phyloP scores from a whole-genome alignment of 2,113 vertebrate genomes.

The Anguilla rostrata region DNA sequence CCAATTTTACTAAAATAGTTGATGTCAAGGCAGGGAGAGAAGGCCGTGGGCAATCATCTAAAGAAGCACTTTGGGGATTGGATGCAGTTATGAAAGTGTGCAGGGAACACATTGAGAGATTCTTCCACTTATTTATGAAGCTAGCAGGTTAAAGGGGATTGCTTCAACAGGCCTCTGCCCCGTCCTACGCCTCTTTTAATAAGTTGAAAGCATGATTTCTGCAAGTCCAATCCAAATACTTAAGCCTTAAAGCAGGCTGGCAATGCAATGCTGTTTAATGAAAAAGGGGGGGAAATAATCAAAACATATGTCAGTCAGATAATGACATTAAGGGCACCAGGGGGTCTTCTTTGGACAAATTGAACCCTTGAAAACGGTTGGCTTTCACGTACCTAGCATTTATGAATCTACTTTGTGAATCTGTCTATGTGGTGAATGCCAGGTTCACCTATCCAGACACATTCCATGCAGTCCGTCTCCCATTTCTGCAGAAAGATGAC shows the following conservation, averaged over 20 bases:
- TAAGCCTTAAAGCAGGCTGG: slow-evolving; percentile 2
- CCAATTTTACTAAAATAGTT: slow-evolving; percentile 11
- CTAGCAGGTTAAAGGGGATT: slow-evolving; percentile 13
- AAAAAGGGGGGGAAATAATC: background rate
- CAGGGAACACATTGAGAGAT: background rate
- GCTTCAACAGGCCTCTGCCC: background rate
- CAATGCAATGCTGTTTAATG: background rate
- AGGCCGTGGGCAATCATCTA: slow-evolving; percentile 9
- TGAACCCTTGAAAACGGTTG: background rate
- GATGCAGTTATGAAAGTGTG: slow-evolving; percentile 7
- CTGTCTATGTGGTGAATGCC: background rate
- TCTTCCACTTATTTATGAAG: background rate
- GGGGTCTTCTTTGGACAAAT: background rate
- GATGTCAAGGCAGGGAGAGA: background rate
- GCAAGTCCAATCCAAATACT: background rate
- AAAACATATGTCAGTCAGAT: background rate
- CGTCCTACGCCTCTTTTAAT: background rate
- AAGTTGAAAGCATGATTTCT: slow-evolving; percentile 21
- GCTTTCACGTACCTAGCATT: background rate
- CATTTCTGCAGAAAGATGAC: background rate
- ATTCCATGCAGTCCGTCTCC: background rate
- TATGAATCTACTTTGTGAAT: background rate
- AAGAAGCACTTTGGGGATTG: slow-evolving; percentile 20
- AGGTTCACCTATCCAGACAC: background rate
- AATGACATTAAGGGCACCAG: background rate